Conservation (phyloP, 2,113 vertebrate species). For the Aphelocoma coerulescens region DNA sequence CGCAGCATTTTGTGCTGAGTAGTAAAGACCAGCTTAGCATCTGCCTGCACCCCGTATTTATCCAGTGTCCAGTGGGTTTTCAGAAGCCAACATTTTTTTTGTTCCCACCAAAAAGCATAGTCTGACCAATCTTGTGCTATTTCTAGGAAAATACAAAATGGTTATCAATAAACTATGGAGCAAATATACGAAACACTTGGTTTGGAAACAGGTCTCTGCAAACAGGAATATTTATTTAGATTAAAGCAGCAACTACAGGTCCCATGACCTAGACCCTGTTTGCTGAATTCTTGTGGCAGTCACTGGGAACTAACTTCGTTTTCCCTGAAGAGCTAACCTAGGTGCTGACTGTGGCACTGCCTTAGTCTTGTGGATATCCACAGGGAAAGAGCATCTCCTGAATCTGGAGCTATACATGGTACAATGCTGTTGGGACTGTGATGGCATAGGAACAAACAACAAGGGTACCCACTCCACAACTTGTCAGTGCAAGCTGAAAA, state of each 20-base stretch:
- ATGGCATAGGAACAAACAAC: neutral
- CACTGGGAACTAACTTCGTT: neutral
- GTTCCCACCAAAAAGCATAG: constrained; percentile 96
- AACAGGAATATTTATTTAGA: neutral
- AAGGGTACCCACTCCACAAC: neutral
- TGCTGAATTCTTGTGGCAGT: neutral
- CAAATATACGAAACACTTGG: neutral
- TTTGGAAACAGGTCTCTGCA: neutral
- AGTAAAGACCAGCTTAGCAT: constrained; percentile 90
- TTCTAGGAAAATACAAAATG: constrained; percentile 68
- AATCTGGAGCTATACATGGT: neutral
- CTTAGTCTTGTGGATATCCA: neutral
- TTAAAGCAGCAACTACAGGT: neutral
- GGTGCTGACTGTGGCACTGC: neutral
- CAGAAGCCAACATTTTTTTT: constrained; percentile 91
- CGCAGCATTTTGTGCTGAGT: constrained; percentile 90
- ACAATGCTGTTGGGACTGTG: neutral
- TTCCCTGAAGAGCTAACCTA: neutral
- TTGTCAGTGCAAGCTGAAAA: neutral
- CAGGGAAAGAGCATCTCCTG: neutral
- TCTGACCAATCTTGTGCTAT: constrained; percentile 92
- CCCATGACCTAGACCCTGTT: neutral
- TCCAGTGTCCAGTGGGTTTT: constrained; percentile 98
- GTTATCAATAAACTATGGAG: neutral
- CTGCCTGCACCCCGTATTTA: constrained; percentile 91